These are phyloP conservation scores for Chaetura pelagica DNA, from an alignment of 2,113 vertebrate species.

Conservation along the genomic window DNA sequence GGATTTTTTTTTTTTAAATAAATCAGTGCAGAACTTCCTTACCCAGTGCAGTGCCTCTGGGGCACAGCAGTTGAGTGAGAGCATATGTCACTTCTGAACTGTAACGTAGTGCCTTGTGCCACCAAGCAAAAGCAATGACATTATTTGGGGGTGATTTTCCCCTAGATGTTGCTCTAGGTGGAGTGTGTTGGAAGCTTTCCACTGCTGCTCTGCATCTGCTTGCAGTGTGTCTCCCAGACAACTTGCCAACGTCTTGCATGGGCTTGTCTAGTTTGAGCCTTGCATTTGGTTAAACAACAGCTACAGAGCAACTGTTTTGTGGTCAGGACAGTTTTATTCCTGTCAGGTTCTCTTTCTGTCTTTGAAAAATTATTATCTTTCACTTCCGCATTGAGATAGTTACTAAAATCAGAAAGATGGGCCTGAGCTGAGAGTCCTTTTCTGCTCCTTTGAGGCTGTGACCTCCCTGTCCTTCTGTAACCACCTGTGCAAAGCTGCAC, in stretches of 20 bases:
- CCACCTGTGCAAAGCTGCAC: background rate
- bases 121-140: background rate
- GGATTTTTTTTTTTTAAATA: background rate
- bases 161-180: background rate
- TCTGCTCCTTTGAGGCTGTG: background rate
- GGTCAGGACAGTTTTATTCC: conserved; percentile 24
- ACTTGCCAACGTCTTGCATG: background rate
- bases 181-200: background rate
- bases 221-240: background rate
- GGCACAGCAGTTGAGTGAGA: background rate
- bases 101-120: background rate
- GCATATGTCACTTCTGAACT: background rate
- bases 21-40: background rate
- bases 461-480: background rate
- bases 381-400: conserved; percentile 47
- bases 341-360: background rate
- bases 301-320: background rate
- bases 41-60: background rate
- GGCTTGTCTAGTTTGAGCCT: background rate
- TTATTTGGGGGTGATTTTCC: background rate
- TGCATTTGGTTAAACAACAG: background rate
- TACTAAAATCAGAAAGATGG: conserved; percentile 11
- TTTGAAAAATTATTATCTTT: conserved; percentile 22
- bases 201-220: background rate
- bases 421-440: background rate